phyloP scores from a whole-genome alignment of 1,140 invertebrate genomes.

The Panagrolaimus sp. region DNA sequence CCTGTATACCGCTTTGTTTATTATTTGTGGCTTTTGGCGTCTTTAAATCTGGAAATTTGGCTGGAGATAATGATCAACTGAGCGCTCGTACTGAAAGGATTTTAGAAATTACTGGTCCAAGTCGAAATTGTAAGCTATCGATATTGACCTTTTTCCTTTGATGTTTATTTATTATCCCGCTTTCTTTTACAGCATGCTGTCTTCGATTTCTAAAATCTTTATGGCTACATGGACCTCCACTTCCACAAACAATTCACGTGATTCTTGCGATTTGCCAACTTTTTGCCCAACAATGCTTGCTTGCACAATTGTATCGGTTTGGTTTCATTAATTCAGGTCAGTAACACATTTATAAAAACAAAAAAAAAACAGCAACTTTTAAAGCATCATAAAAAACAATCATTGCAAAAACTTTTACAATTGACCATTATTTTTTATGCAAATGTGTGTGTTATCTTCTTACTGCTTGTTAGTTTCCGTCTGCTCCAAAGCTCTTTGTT shows the following conservation, averaged over 20 bases:
- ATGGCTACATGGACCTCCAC: conserved; percentile 52
- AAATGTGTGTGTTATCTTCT: too few species aligned
- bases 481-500: too few species aligned
- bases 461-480: too few species aligned
- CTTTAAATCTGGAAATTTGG: conserved; percentile 55
- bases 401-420: too few species aligned
- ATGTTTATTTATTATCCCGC: conserved; percentile 12
- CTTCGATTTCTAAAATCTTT: conserved; percentile 35
- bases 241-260: conserved; percentile 52
- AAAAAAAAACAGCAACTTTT: too few species aligned
- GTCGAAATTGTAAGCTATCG: conserved; percentile 10
- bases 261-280: conserved; percentile 49
- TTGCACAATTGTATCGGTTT: conserved; percentile 52
- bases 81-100: conserved; percentile 42
- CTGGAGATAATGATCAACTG: conserved; percentile 53
- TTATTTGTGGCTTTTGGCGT: conserved; percentile 42
- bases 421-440: too few species aligned
- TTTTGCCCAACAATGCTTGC: conserved; percentile 57
- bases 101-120: conserved; percentile 28
- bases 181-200: conserved; percentile 30
- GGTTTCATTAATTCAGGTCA: conserved; percentile 57
- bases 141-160: not conserved
- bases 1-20: conserved; percentile 47
- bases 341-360: conserved; percentile 9
- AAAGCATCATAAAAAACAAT: too few species aligned